These are phyloP conservation scores for Exocentrus adspersus DNA, from an alignment of 2,888 invertebrate genomes.

Conservation along the genomic window DNA sequence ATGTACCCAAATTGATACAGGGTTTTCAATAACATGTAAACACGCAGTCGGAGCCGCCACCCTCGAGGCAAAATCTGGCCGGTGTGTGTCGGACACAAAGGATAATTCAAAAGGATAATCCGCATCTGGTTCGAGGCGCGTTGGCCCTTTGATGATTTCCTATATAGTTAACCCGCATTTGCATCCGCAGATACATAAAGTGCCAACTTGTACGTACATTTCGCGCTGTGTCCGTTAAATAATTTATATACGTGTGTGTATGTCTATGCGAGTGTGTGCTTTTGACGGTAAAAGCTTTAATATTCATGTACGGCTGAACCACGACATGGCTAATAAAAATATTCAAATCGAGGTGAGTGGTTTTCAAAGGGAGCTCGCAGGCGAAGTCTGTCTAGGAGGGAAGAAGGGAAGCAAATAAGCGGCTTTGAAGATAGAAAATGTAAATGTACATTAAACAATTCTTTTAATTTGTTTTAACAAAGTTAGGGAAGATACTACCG, in stretches of 20 bases:
- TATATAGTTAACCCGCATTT: constrained; percentile 56
- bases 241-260: constrained; percentile 53
- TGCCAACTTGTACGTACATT: constrained; percentile 56
- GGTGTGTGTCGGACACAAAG: constrained; percentile 56
- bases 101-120: constrained; percentile 60
- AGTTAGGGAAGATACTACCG: too few species aligned
- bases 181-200: constrained; percentile 52
- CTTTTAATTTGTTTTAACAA: too few species aligned
- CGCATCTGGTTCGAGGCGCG: constrained; percentile 57
- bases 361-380: constrained; percentile 5
- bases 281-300: constrained; percentile 49
- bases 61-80: constrained; percentile 47
- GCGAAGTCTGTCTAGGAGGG: constrained; percentile 42
- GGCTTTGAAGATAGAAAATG: too few species aligned
- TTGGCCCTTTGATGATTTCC: constrained; percentile 60
- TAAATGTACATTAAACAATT: too few species aligned
- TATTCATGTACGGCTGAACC: constrained; percentile 33
- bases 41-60: constrained; percentile 49
- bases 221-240: constrained; percentile 57
- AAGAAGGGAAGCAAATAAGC: too few species aligned
- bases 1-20: constrained; percentile 54
- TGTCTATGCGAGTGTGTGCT: too few species aligned
- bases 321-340: constrained; percentile 28
- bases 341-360: constrained; percentile 1
- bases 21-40: constrained; percentile 57